Percentiles rank a stretch among this genome's conserved stretches.
Conservation (phyloP, 2,113 vertebrate species). For the Xiphorhynchus elegans region DNA sequence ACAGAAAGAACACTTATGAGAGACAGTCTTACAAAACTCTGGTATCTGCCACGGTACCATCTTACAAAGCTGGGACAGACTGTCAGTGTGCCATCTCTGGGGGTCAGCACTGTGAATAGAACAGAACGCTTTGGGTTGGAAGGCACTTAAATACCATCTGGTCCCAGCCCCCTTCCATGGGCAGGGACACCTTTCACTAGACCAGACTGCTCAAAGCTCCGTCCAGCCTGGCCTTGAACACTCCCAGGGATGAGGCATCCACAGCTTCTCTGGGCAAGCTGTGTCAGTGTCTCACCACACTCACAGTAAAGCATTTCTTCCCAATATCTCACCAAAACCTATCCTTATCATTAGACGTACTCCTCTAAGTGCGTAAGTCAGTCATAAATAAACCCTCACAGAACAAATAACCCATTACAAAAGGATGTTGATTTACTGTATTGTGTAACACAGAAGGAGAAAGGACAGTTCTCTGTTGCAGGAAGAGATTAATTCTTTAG, state of each 20-base stretch:
- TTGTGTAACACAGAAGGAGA: neutral
- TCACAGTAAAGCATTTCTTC: neutral
- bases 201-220: neutral
- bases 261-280: neutral
- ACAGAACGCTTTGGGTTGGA: neutral
- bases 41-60: neutral
- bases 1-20: neutral
- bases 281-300: too few species aligned
- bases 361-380: neutral
- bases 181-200: neutral
- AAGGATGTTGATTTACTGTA: neutral
- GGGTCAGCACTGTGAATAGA: neutral
- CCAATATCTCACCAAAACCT: neutral
- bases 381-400: neutral
- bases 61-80: neutral
- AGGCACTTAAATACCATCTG: neutral
- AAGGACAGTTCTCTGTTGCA: neutral
- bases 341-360: neutral
- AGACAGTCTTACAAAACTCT: neutral
- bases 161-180: too few species aligned
- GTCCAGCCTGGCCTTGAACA: neutral
- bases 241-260: neutral
- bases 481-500: neutral
- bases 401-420: neutral
- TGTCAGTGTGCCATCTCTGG: neutral